Evolutionary conservation across 2,888 invertebrate species (phyloP).

Genomic region (Panzeria rudis): DNA sequence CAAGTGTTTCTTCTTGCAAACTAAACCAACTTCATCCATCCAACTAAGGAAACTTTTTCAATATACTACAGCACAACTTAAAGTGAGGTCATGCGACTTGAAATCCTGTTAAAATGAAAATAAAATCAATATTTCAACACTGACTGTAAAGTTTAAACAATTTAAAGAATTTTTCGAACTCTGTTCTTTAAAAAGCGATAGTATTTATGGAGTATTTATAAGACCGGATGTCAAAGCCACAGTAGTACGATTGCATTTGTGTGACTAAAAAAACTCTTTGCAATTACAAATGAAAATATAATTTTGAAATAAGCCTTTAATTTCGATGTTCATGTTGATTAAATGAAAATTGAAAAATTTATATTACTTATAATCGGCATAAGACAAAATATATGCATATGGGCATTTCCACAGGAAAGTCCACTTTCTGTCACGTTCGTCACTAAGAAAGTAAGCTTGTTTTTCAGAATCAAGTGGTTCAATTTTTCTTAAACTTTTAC

Average conservation of each 20-base stretch:
- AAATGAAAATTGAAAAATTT: no score
- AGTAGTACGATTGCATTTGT: neutral
- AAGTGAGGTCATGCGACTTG: conserved; percentile 59
- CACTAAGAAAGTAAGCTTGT: no score
- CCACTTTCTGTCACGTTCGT: no score
- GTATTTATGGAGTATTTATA: neutral
- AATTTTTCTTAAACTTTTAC: no score
- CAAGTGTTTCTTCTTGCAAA: conserved; percentile 60
- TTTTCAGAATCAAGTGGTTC: no score
- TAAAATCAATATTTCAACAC: conserved; percentile 56
- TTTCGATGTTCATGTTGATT: neutral
- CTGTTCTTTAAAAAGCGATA: neutral
- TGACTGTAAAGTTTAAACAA: neutral
- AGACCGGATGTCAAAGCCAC: neutral
- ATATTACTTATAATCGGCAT: no score
- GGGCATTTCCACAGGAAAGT: no score
- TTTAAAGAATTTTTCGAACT: conserved; percentile 29
- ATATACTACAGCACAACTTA: conserved; percentile 1
- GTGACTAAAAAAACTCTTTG: neutral
- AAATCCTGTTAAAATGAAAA: conserved; percentile 52
- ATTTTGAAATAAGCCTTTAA: neutral
- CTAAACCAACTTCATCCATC: conserved; percentile 33
- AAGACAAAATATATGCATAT: no score
- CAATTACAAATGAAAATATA: neutral
- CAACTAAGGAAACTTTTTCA: conserved; percentile 7